Base-by-base conservation (phyloP, 2,113 vertebrate species). In the Crocuta crocuta region DNA sequence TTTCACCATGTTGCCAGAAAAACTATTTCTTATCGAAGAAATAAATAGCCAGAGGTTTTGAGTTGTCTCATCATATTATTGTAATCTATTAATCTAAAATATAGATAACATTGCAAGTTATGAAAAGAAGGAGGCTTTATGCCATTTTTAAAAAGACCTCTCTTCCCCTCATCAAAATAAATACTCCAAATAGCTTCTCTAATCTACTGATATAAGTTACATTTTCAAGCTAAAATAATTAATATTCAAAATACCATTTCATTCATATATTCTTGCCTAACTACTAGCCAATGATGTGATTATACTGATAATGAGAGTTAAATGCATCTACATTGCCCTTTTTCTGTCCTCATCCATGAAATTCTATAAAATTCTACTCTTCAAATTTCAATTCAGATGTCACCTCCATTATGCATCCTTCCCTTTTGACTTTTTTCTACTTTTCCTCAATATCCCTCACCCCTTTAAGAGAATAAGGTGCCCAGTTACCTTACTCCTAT, bases 151-250 rank as follows among this genome's bases (percentile, higher is more conserved):
- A 93, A 96, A 89, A 85, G n/a, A 81, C 24, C 2, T 5, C 5
- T 66, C 10, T 95, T 15, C 43, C 68, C 87, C 6, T 28, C 10
- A 87, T 50, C 31, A 91, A 88, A 95, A 88, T 53, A 88, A 39
- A 39, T 31, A 66, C 10, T 89, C 24, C 24, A 68, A 61, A 11
- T n/a, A 68, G 73, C 55, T 78, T 73, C 9, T 78, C 45, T 68
- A 15, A 61, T 48, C 23, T 28, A 87, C 92, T 86, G 10, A 89
- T 48, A 82, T 19, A 28, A 76, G 35, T 53, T 83, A 80, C 33
- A 76, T 71, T 71, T 94, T 76, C 50, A 89, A 96, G 45, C 8
- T 93, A 71, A 94, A 53, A 15, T 48, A 74, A 48, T 81, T 93
- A 70, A 50, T 4, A 89, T 66, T 66, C 0, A 83, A 65, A 55